These are phyloP conservation scores for Myzus persicae DNA, from an alignment of 1,140 invertebrate species.

Conservation along the genomic window DNA sequence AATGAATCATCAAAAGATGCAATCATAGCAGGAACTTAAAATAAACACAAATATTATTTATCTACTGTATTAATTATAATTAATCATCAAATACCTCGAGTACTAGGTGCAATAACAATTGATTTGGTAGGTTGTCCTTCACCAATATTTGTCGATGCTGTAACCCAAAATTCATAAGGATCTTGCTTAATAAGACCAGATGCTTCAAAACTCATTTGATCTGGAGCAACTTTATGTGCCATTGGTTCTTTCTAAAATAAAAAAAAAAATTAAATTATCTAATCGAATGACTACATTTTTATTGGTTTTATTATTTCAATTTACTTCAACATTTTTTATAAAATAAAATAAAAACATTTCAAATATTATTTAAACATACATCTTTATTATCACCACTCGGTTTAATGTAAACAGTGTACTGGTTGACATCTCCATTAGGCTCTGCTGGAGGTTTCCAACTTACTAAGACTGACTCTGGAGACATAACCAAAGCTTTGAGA, in stretches of 20 bases:
- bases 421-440: constrained; percentile 90
- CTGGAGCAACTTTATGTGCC: constrained; percentile 73
- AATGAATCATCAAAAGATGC: constrained; percentile 91
- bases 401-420: constrained; percentile 92
- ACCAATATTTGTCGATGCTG: constrained; percentile 89
- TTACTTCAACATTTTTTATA: neutral
- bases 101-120: constrained; percentile 81
- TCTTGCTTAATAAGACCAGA: constrained; percentile 80
- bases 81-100: constrained; percentile 71
- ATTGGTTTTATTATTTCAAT: neutral
- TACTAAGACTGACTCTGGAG: constrained; percentile 87
- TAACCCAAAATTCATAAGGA: constrained; percentile 94
- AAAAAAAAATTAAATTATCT: constrained; percentile 22
- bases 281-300: neutral
- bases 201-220: constrained; percentile 81
- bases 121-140: constrained; percentile 89
- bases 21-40: constrained; percentile 87
- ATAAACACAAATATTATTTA: constrained; percentile 59
- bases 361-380: constrained; percentile 25
- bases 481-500: constrained; percentile 92
- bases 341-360: neutral
- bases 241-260: constrained; percentile 67
- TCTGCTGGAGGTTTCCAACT: constrained; percentile 92
- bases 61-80: neutral
- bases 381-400: constrained; percentile 73